phyloP scores from a whole-genome alignment of 2,888 invertebrate genomes.

The Shargacucullia verbasci region DNA sequence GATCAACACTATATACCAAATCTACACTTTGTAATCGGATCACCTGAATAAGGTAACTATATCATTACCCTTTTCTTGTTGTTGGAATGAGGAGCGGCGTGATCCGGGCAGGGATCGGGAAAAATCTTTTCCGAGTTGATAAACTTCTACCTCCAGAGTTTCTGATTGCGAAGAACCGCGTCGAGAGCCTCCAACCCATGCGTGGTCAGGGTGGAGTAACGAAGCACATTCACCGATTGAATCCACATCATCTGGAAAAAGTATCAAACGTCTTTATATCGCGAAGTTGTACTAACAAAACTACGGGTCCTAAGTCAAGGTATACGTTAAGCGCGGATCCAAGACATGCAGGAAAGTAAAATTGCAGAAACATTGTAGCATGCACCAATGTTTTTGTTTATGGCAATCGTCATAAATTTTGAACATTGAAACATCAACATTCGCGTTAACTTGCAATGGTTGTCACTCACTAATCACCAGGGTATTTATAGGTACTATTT shows the following conservation, averaged over 20 bases:
- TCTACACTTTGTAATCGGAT: background rate
- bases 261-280: constrained; percentile 18
- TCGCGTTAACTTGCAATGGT: constrained; percentile 38
- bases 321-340: constrained; percentile 59
- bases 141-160: constrained; percentile 94
- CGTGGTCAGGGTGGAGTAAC: constrained; percentile 95
- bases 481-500: constrained; percentile 4
- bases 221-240: constrained; percentile 93
- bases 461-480: constrained; percentile 53
- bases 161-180: constrained; percentile 97
- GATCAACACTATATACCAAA: background rate
- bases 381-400: constrained; percentile 22
- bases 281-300: constrained; percentile 16
- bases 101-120: constrained; percentile 96
- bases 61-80: constrained; percentile 88
- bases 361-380: constrained; percentile 26
- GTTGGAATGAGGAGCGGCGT: constrained; percentile 95
- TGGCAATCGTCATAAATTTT: background rate
- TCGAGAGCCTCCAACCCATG: constrained; percentile 93
- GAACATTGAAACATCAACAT: constrained; percentile 25
- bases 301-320: constrained; percentile 51
- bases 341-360: constrained; percentile 31
- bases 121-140: constrained; percentile 95
- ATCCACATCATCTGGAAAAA: constrained; percentile 90
- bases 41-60: constrained; percentile 22